Evolutionary conservation across 37 sponge, comb jelly and placozoan species (phyloP).

Genomic region (Hexactinellida sp.): DNA sequence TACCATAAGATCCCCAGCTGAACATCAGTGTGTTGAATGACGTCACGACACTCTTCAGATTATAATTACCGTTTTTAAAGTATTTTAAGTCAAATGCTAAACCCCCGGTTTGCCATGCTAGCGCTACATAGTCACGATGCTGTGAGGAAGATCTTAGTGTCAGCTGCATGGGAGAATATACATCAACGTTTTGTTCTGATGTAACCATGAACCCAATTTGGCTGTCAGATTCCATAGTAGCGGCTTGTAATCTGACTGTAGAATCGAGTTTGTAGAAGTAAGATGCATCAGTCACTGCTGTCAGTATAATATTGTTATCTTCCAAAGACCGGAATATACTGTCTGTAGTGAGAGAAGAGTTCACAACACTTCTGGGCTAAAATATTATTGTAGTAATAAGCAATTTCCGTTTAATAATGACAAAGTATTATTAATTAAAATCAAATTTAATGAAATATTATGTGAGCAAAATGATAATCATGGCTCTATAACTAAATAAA

Average conservation of each 20-base stretch:
- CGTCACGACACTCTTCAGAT: not conserved
- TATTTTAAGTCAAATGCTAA: not conserved
- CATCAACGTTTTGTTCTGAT: not conserved
- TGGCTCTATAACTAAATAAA: too few species aligned
- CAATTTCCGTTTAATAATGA: not conserved
- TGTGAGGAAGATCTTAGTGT: not conserved
- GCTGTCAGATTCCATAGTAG: not conserved
- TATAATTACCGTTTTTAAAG: not conserved
- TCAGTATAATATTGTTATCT: not conserved
- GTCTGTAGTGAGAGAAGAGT: not conserved
- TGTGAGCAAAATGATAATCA: too few species aligned
- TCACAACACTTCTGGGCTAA: not conserved
- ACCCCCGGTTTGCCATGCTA: not conserved
- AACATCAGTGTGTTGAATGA: not conserved
- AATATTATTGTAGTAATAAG: not conserved
- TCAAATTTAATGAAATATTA: too few species aligned
- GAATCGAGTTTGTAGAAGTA: not conserved
- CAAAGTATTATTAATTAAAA: too few species aligned
- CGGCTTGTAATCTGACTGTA: not conserved
- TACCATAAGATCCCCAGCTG: not conserved
- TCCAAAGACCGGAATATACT: not conserved
- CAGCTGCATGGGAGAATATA: not conserved
- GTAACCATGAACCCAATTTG: not conserved
- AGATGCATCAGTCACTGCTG: not conserved
- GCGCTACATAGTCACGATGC: not conserved